Evolutionary conservation across 2,113 vertebrate genomes (phyloP), one percentile per base, ranked within the genome.

Genomic region (Athene noctua): DNA sequence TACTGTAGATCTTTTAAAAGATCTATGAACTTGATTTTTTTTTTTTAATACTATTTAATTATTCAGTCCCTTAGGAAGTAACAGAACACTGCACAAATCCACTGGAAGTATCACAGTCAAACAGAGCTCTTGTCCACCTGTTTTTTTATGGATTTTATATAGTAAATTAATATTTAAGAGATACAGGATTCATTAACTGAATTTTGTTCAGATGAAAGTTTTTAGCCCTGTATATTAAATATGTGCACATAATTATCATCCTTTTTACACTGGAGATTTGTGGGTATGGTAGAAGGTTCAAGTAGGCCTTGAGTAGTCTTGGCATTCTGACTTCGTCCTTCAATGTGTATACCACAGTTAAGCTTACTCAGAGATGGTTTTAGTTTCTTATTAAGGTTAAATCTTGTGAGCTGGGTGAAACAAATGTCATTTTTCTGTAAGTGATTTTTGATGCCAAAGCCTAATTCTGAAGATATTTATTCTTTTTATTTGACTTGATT

Each of bases 291-390:
- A 22, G 38, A 47, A 61, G 17, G 15, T 57, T 70, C n/a, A 29
- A 40, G 12, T 6, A 78, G 38, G 52, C 38, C 20, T 86, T 57
- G 30, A 65, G 62, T 5, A 29, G 11, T 59, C 32, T 59, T 58
- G 18, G 21, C 15, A 19, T 62, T 80, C 34, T 36, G 29, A 54
- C 34, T 57, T 81, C 3, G 12, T 52, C 63, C 38, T 67, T 81
- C 73, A 62, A 2, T 0, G 0, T 3, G 4, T 27, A 10, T 44
- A 23, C 26, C 18, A 13, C 21, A 70, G 54, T 40, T 57, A 32
- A 16, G 25, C 30, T 49, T 52, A 61, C 46, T 65, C 44, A 18
- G 15, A 59, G 15, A 14, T 34, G 29, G 34, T 15, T 36, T 83
- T 67, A n/a, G 14, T 59, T 80, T 72, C 65, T 79, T 51, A 26